phyloP scores from a whole-genome alignment of 2,888 invertebrate genomes.

The Trissonchulus sp. region DNA sequence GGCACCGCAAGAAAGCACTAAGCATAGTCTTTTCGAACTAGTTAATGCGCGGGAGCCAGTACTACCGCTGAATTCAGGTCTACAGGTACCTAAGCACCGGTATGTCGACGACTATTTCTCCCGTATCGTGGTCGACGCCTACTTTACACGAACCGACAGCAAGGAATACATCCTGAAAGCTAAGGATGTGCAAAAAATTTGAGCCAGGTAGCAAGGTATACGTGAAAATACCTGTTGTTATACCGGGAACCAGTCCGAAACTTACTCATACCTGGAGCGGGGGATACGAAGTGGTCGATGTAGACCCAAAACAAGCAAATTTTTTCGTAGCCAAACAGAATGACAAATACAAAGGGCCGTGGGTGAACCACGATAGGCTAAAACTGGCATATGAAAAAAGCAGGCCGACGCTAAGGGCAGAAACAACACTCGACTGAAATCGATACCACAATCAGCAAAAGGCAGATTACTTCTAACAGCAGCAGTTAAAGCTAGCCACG shows the following conservation, averaged over 20 bases:
- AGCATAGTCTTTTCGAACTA: too few relatives aligned
- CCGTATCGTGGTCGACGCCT: not conserved
- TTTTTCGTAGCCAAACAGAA: not conserved
- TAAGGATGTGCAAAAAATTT: not conserved
- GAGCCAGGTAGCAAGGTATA: not conserved
- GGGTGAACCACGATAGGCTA: slow-evolving; percentile 1
- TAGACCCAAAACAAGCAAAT: not conserved
- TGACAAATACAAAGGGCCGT: not conserved
- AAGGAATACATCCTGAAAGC: not conserved
- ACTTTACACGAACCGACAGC: not conserved
- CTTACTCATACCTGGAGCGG: not conserved
- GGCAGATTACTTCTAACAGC: too few relatives aligned
- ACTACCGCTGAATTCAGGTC: not conserved
- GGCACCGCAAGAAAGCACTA: too few relatives aligned
- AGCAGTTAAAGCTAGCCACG: too few relatives aligned
- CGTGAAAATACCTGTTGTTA: not conserved
- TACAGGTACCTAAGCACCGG: not conserved
- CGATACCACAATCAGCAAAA: too few relatives aligned
- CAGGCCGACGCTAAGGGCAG: too few relatives aligned
- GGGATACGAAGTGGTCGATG: not conserved
- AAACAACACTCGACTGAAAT: too few relatives aligned
- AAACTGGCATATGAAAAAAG: too few relatives aligned
- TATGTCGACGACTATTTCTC: not conserved
- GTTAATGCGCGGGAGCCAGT: too few relatives aligned
- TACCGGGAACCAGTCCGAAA: not conserved